These are phyloP conservation scores for Helicoverpa armigera DNA, from an alignment of 1,140 invertebrate genomes.

Conservation along the genomic window DNA sequence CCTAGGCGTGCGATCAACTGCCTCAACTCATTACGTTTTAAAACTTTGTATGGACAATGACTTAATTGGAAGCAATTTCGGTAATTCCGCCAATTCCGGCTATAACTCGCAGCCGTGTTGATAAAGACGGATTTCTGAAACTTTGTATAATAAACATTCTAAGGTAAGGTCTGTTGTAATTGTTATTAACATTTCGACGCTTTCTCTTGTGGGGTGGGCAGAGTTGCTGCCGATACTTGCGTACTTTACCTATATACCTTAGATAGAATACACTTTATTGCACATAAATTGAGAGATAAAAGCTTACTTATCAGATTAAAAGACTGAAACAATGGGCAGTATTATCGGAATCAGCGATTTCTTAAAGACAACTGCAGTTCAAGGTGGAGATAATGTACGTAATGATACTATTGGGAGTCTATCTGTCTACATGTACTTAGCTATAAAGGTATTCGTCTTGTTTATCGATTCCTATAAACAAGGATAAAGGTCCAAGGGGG, in stretches of 20 bases:
- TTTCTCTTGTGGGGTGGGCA: neutral
- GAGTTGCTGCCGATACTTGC: neutral
- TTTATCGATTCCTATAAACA: no score
- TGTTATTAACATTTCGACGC: neutral
- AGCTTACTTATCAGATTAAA: no score
- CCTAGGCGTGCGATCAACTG: slow-evolving; percentile 13
- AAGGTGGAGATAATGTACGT: no score
- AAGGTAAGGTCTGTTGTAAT: slow-evolving; percentile 29
- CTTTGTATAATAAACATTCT: slow-evolving; percentile 34
- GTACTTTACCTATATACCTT: neutral
- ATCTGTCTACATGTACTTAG: no score
- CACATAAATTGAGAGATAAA: no score
- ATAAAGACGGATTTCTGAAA: slow-evolving; percentile 20
- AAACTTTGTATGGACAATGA: slow-evolving; percentile 37
- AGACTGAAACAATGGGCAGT: no score
- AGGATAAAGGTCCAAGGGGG: no score
- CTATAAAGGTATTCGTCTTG: no score
- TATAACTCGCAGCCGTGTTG: slow-evolving; percentile 16
- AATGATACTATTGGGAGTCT: no score
- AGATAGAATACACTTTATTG: neutral
- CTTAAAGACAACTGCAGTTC: no score
- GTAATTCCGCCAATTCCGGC: slow-evolving; percentile 34
- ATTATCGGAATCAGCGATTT: no score
- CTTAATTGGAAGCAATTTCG: slow-evolving; percentile 38
- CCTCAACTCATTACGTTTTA: slow-evolving; percentile 27